Base-by-base conservation (phyloP, 2,888 invertebrate species). In the Zonitis immaculata region DNA sequence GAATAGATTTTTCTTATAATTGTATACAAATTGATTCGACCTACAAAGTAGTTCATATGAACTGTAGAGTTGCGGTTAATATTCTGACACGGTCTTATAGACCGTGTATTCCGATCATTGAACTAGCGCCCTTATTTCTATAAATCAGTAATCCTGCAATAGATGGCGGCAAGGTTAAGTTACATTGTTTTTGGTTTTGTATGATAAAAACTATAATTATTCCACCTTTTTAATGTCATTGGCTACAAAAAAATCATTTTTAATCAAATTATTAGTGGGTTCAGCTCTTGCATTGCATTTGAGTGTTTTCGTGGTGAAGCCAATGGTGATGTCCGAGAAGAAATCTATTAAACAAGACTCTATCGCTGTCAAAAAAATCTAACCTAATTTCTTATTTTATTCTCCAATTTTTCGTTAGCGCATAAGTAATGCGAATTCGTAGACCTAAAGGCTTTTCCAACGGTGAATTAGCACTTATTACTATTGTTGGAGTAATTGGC, bases 261-360 rank as follows among this genome's bases (percentile, higher is more conserved):
- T 42, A 11, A 49, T 49, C 2, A 49, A 42, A 28, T 27, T 49
- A 12, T 43, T 49, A 7, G 1, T 49, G 9, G 49, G 43, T 28
- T 49, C 49, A 3, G 49, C 49, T 1, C 22, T 49, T 1, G 42
- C 27, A 1, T 12, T 49, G 9, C 49, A 49, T 27, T 42, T 49
- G 7, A 43, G 49, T 27, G 43, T 42, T 14, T 49, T 26, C 43
- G 49, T 49, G 18, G 44, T 49, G n/a, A 43, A 28, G 35, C 49
- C 43, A 1, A 16, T 20, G 30, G 49, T 49, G 20, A 9, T 49
- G 16, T 42, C 49, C 4, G 43, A 49, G 12, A 49, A 49, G 30
- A 47, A 47, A 46, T 26, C 25, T 44, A 25, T 44, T 3, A 6
- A 43, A 43, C 12, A 27, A 27, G 26, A 16, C 11, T 1, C 12